Evolutionary conservation across 2,888 invertebrate species (phyloP).

Genomic region (Melipona bicolor): DNA sequence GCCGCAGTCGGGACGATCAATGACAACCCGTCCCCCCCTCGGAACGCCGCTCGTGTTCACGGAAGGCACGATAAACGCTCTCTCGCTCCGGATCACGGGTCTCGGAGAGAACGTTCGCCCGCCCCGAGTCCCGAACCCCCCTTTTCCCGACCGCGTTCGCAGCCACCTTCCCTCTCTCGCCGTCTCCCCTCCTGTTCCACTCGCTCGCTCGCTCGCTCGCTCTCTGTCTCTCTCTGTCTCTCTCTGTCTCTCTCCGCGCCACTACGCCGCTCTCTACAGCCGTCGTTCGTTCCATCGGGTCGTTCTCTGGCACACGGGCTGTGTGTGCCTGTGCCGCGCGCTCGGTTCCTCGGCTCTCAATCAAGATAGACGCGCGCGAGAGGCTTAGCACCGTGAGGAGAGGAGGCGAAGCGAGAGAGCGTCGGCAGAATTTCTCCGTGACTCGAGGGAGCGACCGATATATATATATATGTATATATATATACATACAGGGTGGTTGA

Average conservation of each 20-base stretch:
- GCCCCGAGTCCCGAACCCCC: background rate
- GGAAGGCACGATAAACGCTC: conserved; percentile 66
- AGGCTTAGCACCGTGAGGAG: conserved; percentile 79
- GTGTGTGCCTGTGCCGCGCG: conserved; percentile 17
- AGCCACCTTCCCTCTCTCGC: background rate
- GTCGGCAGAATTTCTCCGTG: conserved; percentile 69
- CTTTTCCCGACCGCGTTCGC: background rate
- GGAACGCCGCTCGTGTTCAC: conserved; percentile 63
- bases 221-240: background rate
- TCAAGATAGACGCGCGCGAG: conserved; percentile 83
- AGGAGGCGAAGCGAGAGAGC: conserved; percentile 74
- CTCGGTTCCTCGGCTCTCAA: conserved; percentile 79
- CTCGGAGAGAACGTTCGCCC: conserved; percentile 70
- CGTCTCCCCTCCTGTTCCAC: background rate
- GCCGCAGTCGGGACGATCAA: conserved; percentile 82
- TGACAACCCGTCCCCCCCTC: conserved; percentile 79
- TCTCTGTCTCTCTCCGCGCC: background rate
- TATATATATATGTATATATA: background rate
- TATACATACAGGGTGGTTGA: conserved; percentile 45
- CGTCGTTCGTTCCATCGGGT: conserved; percentile 43
- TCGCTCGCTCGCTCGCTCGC: background rate
- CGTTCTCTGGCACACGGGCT: conserved; percentile 38
- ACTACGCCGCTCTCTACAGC: conserved; percentile 28
- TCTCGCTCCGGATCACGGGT: conserved; percentile 67
- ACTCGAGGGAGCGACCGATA: conserved; percentile 61